Evolutionary conservation across 2,888 invertebrate species (phyloP).

Genomic region (Meteorus colon): DNA sequence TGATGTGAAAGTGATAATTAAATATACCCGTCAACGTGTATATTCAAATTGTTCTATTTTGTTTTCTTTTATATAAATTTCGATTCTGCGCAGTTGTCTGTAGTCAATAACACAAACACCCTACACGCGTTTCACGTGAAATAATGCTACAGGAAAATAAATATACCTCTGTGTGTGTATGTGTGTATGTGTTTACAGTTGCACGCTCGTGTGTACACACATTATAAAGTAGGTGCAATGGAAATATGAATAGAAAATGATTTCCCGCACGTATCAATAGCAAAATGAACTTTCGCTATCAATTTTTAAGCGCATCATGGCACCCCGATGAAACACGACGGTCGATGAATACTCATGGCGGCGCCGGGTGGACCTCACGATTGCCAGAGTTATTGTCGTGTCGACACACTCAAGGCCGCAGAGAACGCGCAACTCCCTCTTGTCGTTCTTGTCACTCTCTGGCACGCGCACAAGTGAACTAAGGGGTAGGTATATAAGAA

Average conservation of each 20-base stretch:
- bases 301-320: not conserved
- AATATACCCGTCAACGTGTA: too few relatives aligned
- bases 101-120: slow-evolving; percentile 24
- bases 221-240: not conserved
- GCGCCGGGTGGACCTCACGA: slow-evolving; percentile 20
- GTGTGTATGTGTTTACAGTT: not conserved
- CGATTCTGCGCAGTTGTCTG: not conserved
- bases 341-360: slow-evolving; percentile 23
- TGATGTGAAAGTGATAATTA: too few relatives aligned
- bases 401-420: slow-evolving; percentile 24
- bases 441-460: slow-evolving; percentile 16
- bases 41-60: slow-evolving; percentile 1
- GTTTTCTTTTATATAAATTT: not conserved
- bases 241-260: not conserved
- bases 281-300: not conserved
- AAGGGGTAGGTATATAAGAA: slow-evolving; percentile 13
- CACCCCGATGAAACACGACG: not conserved
- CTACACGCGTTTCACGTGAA: slow-evolving; percentile 10
- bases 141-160: not conserved
- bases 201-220: not conserved
- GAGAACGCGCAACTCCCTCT: slow-evolving; percentile 24
- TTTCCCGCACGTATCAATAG: not conserved
- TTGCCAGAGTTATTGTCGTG: slow-evolving; percentile 23
- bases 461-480: slow-evolving; percentile 34
- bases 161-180: not conserved